Base-by-base conservation (phyloP, 37 sponge, comb jelly and placozoan genomes). In the Axinella damicornis region DNA sequence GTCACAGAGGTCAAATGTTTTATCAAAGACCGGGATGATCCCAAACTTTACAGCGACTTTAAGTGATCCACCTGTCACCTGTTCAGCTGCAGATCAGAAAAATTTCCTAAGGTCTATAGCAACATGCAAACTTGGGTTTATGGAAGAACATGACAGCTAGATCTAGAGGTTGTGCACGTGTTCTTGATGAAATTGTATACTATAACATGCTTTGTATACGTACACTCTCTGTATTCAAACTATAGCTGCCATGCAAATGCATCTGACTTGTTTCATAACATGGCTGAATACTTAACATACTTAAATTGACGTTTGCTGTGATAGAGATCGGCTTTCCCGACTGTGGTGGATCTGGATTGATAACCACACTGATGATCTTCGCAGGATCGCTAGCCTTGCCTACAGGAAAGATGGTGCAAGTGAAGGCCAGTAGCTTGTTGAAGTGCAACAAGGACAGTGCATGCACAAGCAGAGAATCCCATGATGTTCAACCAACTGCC, bases 341-440 rank as follows among this genome's bases (percentile, higher is more conserved):
- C 33, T 73, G 17, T 16, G 81, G 81, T 13, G 80, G 80, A 36
- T 78, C 69, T 24, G 88, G 88, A 53, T 74, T 87, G 46, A 87
- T 79, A 13, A 20, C 31, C 25, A 87, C 27, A 22, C 11, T 12
- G 65, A n/a, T 64, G 18, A 64, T 64, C 25, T 64, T 64, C 11
- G 25, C 65, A n/a, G 16, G 18, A 27, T 64, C 65, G n/a, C 25
- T 21, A 22, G 65, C 25, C 65, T 64, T 64, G 27, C 25, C 65
- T 64, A 21, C 25, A 64, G 27, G 25, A 64, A 21, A 64, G 27
- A 12, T 31, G n/a, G n/a, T n/a, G n/a, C n/a, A n/a, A n/a, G n/a
- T n/a, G n/a, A n/a, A n/a, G n/a, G n/a, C n/a, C n/a, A n/a, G n/a
- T n/a, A n/a, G n/a, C n/a, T n/a, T n/a, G n/a, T n/a, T n/a, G n/a